A percentile compares a stretch with the other conserved stretches of the same genome.
Conservation (phyloP, 2,888 invertebrate species). For the Syrista parreyssii region DNA sequence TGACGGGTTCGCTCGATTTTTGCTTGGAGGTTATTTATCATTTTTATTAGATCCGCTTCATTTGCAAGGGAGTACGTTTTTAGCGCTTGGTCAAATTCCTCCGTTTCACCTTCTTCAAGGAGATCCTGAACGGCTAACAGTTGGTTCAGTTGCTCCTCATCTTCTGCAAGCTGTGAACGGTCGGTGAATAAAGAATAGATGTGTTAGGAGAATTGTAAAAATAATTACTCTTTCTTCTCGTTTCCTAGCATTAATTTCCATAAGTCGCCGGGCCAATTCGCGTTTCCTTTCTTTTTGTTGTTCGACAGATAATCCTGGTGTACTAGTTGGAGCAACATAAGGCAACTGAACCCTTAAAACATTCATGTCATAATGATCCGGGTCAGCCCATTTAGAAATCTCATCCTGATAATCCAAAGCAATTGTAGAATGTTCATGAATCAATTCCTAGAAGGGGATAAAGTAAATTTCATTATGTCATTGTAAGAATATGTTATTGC, state of each 20-base stretch:
- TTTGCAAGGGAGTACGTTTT: conserved; percentile 81
- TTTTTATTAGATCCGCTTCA: conserved; percentile 83
- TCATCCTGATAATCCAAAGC: conserved; percentile 84
- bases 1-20: conserved; percentile 83
- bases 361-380: conserved; percentile 84
- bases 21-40: conserved; percentile 75
- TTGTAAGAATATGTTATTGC: conserved; percentile 5
- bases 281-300: conserved; percentile 89
- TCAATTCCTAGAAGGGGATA: conserved; percentile 72
- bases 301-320: conserved; percentile 78
- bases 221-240: conserved; percentile 79
- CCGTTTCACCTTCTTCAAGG: conserved; percentile 80
- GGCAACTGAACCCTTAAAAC: conserved; percentile 90
- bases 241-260: conserved; percentile 91
- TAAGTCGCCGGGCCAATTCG: conserved; percentile 84
- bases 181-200: not conserved
- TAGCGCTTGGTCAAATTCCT: conserved; percentile 79
- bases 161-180: conserved; percentile 76
- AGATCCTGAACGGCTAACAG: conserved; percentile 81
- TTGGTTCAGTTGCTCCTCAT: conserved; percentile 86
- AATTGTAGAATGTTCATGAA: conserved; percentile 83
- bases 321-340: conserved; percentile 74
- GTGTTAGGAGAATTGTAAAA: not conserved
- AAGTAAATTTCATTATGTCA: conserved; percentile 8
- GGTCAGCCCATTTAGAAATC: conserved; percentile 82